phyloP scores from a whole-genome alignment of 2,113 vertebrate species.

The Silurus glanis region DNA sequence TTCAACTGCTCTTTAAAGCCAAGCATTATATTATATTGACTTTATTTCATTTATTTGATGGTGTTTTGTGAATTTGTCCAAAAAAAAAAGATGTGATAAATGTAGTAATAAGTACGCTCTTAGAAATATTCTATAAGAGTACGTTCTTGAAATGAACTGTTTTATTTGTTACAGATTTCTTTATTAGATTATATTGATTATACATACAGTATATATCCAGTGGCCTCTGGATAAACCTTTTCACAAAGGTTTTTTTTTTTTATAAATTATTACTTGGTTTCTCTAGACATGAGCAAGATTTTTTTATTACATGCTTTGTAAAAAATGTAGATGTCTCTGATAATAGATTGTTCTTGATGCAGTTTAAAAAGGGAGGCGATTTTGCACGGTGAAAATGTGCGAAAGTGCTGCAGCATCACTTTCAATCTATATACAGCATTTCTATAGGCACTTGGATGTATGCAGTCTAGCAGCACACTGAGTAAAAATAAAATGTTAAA shows the following conservation, averaged over 20 bases:
- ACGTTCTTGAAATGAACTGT: too few relatives aligned
- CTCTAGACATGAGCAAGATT: neutral
- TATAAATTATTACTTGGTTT: neutral
- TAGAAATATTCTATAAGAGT: too few relatives aligned
- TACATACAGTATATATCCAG: neutral
- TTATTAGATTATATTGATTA: neutral
- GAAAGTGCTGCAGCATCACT: slow-evolving; percentile 11
- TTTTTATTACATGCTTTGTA: neutral
- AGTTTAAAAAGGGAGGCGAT: neutral
- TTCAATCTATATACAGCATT: slow-evolving; percentile 9
- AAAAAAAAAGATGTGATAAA: neutral
- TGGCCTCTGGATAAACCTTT: neutral
- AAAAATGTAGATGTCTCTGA: neutral
- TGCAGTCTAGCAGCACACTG: slow-evolving; percentile 4
- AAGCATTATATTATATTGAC: neutral
- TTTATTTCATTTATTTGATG: neutral
- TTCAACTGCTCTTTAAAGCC: neutral
- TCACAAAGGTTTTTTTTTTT: neutral
- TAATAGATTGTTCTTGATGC: neutral
- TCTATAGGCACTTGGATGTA: neutral
- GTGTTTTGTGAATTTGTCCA: neutral
- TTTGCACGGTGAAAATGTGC: neutral
- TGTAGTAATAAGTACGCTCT: neutral
- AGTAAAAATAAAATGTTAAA: slow-evolving; percentile 3
- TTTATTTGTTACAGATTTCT: neutral